Percentiles rank a stretch among this genome's conserved stretches.
phyloP scores from a whole-genome alignment of 2,888 invertebrate genomes.

The Theodoxus fluviatilis region DNA sequence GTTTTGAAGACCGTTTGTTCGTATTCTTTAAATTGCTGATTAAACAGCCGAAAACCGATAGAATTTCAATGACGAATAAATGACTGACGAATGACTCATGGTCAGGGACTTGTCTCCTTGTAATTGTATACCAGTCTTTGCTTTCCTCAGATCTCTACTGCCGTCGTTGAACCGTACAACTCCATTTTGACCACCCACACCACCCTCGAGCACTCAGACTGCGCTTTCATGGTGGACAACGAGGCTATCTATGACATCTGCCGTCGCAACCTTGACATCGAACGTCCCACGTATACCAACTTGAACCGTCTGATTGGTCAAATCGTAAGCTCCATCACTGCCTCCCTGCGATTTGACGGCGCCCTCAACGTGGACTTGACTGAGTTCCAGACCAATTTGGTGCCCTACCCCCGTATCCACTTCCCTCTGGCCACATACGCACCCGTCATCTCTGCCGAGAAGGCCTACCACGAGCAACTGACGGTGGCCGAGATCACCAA shows the following conservation, averaged over 20 bases:
- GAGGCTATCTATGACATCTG: conserved; percentile 28
- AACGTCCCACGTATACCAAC: conserved; percentile 28
- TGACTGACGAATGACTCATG: too few relatives aligned
- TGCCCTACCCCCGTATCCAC: conserved; percentile 73
- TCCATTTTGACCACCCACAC: conserved; percentile 28
- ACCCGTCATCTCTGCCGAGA: conserved; percentile 31
- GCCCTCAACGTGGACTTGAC: conserved; percentile 67
- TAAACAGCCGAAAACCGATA: too few relatives aligned
- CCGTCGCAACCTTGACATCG: conserved; percentile 26
- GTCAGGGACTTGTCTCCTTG: too few relatives aligned
- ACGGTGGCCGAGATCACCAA: conserved; percentile 82
- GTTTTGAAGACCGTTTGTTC: too few relatives aligned
- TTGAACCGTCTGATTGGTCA: conserved; percentile 25
- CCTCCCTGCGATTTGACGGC: conserved; percentile 60
- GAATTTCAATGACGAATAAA: too few relatives aligned
- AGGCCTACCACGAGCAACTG: conserved; percentile 42
- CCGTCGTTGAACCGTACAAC: conserved; percentile 28
- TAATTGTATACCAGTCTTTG: too few relatives aligned
- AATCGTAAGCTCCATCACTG: conserved; percentile 57
- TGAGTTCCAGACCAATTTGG: conserved; percentile 68
- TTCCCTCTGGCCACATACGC: conserved; percentile 70
- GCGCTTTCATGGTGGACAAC: conserved; percentile 27
- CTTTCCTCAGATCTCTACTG: conserved; percentile 28
- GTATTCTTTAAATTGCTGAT: too few relatives aligned
- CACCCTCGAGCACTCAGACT: conserved; percentile 27